Evolutionary conservation across 1,140 invertebrate species (phyloP).

Genomic region (Ladona fulva): DNA sequence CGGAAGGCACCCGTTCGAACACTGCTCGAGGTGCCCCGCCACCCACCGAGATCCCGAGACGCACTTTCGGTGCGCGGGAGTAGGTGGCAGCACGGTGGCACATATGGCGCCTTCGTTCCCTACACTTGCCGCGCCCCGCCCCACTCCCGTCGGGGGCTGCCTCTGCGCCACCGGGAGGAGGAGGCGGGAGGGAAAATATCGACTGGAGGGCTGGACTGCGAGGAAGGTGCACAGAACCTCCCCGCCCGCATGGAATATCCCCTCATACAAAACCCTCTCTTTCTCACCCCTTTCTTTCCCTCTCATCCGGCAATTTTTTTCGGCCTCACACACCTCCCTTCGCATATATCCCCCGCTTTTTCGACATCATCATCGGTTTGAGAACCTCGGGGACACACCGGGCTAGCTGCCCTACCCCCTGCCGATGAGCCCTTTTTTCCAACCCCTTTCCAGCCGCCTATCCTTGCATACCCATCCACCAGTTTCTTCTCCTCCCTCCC

Average conservation of each 20-base stretch:
- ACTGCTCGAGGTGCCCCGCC: neutral
- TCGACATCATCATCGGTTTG: neutral
- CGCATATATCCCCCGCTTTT: neutral
- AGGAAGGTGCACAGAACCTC: neutral
- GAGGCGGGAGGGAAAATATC: neutral
- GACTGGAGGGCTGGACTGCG: neutral
- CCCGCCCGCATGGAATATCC: neutral
- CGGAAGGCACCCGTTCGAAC: neutral
- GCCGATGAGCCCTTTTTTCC: neutral
- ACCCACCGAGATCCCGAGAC: neutral
- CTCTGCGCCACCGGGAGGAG: neutral
- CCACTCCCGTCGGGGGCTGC: neutral
- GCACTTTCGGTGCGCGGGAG: conserved; percentile 4
- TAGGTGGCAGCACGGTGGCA: conserved; percentile 1
- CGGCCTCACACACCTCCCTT: neutral
- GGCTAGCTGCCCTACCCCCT: neutral
- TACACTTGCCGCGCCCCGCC: neutral
- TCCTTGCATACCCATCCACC: neutral
- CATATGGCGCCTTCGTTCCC: neutral
- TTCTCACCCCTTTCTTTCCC: conserved; percentile 6
- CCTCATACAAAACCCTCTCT: neutral
- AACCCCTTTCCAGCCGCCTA: neutral
- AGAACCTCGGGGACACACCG: neutral
- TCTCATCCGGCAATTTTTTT: neutral
- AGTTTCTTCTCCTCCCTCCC: neutral